Evolutionary conservation across 2,113 vertebrate genomes (phyloP).

Genomic region (Eptesicus fuscus): DNA sequence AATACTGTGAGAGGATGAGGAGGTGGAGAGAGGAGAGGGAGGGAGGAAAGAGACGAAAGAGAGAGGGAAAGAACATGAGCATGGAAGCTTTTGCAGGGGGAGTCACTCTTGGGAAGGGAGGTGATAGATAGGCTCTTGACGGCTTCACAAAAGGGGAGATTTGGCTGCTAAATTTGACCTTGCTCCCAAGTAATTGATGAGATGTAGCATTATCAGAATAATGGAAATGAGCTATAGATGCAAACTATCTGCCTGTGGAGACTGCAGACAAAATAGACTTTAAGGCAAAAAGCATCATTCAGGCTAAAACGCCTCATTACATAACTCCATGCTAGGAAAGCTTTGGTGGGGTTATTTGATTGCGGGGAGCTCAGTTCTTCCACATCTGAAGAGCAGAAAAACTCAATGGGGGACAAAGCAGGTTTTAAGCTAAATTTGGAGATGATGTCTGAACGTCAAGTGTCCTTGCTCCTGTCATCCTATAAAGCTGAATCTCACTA

Average conservation of each 20-base stretch:
- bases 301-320: conserved; percentile 47
- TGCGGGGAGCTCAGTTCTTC: background rate
- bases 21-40: background rate
- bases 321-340: conserved; percentile 38
- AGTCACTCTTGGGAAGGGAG: background rate
- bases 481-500: background rate
- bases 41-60: no score
- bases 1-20: background rate
- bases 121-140: conserved; percentile 40
- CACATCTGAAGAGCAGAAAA: conserved; percentile 13
- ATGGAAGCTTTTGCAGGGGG: background rate
- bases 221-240: conserved; percentile 65
- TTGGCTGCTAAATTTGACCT: conserved; percentile 71
- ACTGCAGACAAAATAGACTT: conserved; percentile 59
- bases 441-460: background rate
- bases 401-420: background rate
- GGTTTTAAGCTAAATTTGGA: background rate
- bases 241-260: conserved; percentile 56
- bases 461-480: background rate
- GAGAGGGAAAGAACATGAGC: background rate
- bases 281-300: conserved; percentile 58
- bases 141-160: conserved; percentile 45
- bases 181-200: conserved; percentile 70
- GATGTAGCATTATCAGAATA: conserved; percentile 68
- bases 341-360: conserved; percentile 40